Percentiles rank a stretch among this genome's conserved stretches.
phyloP scores from a whole-genome alignment of 2,888 invertebrate genomes.

The Syritta pipiens region DNA sequence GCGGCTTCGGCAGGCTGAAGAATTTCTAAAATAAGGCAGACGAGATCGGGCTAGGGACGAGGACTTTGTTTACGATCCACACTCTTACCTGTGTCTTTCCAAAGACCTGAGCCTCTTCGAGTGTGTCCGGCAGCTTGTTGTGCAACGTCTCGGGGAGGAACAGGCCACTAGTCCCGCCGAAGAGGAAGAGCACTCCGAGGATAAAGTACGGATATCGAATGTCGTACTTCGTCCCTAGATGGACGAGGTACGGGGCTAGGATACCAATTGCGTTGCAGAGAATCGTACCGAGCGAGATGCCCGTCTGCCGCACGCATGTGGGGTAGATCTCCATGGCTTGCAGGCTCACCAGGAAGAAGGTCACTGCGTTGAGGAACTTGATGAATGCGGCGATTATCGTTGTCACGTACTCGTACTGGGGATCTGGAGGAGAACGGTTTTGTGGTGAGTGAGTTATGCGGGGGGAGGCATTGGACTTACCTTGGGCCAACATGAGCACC shows the following conservation, averaged over 20 bases:
- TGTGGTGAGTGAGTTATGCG: background rate
- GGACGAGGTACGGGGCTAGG: conserved; percentile 83
- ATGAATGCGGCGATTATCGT: conserved; percentile 79
- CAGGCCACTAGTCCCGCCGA: conserved; percentile 80
- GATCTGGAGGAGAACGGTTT: conserved; percentile 71
- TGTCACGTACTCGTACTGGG: conserved; percentile 74
- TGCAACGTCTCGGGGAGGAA: conserved; percentile 84
- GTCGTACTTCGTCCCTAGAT: conserved; percentile 80
- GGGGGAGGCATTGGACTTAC: conserved; percentile 73
- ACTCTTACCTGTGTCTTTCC: conserved; percentile 79
- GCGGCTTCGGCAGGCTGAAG: conserved; percentile 78
- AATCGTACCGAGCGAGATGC: conserved; percentile 82
- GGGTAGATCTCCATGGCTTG: conserved; percentile 85
- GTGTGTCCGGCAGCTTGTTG: conserved; percentile 83
- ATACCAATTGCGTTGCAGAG: conserved; percentile 81
- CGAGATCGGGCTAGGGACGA: no score
- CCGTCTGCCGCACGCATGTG: conserved; percentile 84
- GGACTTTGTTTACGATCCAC: no score
- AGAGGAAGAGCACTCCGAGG: conserved; percentile 77
- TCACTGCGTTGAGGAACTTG: conserved; percentile 81
- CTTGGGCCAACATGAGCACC: conserved; percentile 77
- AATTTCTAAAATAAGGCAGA: conserved; percentile 76
- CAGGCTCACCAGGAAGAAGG: conserved; percentile 82
- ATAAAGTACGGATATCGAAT: conserved; percentile 79
- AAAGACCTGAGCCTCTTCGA: conserved; percentile 82